Percentiles rank a stretch among this genome's conserved stretches.
phyloP scores from a whole-genome alignment of 2,797 vertebrate species.

The Rousettus madagascariensis region DNA sequence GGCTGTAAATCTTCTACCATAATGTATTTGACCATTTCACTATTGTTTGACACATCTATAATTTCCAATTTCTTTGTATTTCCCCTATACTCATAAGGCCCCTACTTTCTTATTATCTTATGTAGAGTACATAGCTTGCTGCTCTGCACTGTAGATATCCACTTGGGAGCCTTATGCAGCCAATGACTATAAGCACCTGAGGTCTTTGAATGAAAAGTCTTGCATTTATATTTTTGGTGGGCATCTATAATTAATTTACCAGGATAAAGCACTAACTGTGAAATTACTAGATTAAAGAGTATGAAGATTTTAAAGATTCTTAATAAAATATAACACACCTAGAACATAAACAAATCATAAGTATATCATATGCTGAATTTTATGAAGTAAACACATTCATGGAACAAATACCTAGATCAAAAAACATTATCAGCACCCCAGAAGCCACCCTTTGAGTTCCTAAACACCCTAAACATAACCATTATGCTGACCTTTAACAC shows the following conservation, averaged over 20 bases:
- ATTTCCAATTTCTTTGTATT: not conserved
- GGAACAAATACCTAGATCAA: not conserved
- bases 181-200: too few species aligned
- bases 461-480: not conserved
- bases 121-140: too few species aligned
- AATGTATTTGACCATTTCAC: conserved; percentile 30
- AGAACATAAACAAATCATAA: not conserved
- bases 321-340: not conserved
- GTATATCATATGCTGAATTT: not conserved
- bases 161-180: too few species aligned
- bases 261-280: conserved; percentile 31
- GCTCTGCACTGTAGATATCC: too few species aligned
- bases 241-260: conserved; percentile 24
- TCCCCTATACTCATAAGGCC: too few species aligned
- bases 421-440: not conserved
- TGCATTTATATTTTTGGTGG: conserved; percentile 7
- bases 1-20: conserved; percentile 13
- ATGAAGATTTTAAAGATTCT: conserved; percentile 17
- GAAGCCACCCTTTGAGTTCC: not conserved
- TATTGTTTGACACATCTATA: not conserved
- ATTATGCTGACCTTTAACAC: conserved; percentile 15
- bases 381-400: not conserved
- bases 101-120: too few species aligned
- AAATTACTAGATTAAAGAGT: conserved; percentile 40
- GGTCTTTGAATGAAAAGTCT: not conserved